These are phyloP conservation scores for Eufriesea mexicana DNA, from an alignment of 1,140 invertebrate species.

Conservation along the genomic window DNA sequence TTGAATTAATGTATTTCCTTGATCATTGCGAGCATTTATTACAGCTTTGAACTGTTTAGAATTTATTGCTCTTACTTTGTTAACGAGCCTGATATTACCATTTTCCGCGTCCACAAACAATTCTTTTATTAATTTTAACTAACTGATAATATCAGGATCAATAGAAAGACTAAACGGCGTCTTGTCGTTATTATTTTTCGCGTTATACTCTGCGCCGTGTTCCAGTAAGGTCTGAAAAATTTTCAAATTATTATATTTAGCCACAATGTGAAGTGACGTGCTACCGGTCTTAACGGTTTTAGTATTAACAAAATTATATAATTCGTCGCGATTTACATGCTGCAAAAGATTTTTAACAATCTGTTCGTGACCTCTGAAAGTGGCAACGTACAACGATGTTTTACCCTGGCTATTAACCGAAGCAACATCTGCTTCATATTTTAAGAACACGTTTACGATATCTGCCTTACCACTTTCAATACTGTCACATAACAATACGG, in stretches of 20 bases:
- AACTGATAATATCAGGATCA: background rate
- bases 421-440: constrained; percentile 6
- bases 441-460: background rate
- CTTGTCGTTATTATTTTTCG: constrained; percentile 32
- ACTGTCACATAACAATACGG: background rate
- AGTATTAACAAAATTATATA: constrained; percentile 35
- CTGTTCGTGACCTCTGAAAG: background rate
- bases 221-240: constrained; percentile 59
- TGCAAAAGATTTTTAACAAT: constrained; percentile 34
- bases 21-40: constrained; percentile 5
- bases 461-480: background rate
- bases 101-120: constrained; percentile 13
- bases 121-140: constrained; percentile 2
- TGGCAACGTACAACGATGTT: constrained; percentile 17
- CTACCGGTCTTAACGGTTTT: constrained; percentile 25
- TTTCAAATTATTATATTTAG: constrained; percentile 45
- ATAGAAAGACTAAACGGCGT: constrained; percentile 55
- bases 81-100: constrained; percentile 6
- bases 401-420: constrained; percentile 6
- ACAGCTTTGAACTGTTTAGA: constrained; percentile 4
- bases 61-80: background rate
- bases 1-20: constrained; percentile 3
- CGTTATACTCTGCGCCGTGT: constrained; percentile 53
- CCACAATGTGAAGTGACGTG: constrained; percentile 61
- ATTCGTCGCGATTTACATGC: background rate